Percentiles rank a stretch among this genome's conserved stretches.
Evolutionary conservation across 2,888 invertebrate genomes (phyloP).

Genomic region (Anorthoa munda): DNA sequence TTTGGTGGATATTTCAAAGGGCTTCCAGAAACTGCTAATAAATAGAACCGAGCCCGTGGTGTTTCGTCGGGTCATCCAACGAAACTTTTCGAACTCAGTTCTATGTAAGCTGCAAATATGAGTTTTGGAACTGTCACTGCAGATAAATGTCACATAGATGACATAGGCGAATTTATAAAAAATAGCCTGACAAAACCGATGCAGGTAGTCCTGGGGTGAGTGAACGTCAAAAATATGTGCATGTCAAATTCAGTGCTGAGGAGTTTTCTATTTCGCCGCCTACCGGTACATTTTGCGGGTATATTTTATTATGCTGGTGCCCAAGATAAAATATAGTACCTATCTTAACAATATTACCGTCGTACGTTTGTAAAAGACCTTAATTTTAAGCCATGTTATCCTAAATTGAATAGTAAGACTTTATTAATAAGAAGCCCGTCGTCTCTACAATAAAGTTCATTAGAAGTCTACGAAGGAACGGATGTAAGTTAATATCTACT

Average conservation of each 20-base stretch:
- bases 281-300: no score
- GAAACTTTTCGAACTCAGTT: background rate
- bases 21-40: constrained; percentile 6
- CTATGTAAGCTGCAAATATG: background rate
- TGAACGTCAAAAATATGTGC: constrained; percentile 44
- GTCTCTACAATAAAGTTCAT: constrained; percentile 9
- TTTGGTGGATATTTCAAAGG: constrained; percentile 11
- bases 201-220: constrained; percentile 21
- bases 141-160: no score
- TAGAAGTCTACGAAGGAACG: constrained; percentile 6
- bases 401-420: no score
- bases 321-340: no score
- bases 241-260: constrained; percentile 36
- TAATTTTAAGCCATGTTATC: no score
- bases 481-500: constrained; percentile 22
- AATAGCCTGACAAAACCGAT: constrained; percentile 23
- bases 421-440: background rate
- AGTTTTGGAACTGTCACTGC: background rate
- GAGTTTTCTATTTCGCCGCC: no score
- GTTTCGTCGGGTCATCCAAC: background rate
- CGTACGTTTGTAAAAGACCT: no score
- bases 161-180: constrained; percentile 16
- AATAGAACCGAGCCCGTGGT: no score
- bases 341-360: no score
- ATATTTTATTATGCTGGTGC: no score